These are phyloP conservation scores for Melanophora roralis DNA, from an alignment of 2,888 invertebrate species.

Conservation along the genomic window DNA sequence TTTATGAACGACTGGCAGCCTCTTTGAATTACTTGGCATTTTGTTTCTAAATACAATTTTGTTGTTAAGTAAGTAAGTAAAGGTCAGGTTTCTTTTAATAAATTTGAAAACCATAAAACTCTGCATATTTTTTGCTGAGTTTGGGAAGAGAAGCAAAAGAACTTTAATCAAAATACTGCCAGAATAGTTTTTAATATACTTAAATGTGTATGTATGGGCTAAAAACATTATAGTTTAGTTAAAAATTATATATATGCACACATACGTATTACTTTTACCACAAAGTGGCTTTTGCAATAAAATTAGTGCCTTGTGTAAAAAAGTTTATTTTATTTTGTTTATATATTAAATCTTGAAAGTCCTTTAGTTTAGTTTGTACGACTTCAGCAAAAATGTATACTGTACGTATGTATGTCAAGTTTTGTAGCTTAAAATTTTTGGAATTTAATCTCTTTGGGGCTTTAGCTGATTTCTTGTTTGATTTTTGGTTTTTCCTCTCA, in stretches of 20 bases:
- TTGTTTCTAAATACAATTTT: background rate
- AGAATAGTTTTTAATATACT: background rate
- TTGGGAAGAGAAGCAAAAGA: background rate
- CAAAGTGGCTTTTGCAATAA: slow-evolving; percentile 21
- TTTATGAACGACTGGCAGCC: background rate
- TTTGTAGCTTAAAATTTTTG: too few species aligned
- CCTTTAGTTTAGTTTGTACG: background rate
- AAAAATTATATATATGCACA: background rate
- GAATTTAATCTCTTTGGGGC: slow-evolving; percentile 37
- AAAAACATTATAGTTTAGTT: too few species aligned
- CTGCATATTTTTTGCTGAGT: background rate
- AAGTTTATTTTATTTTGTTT: background rate
- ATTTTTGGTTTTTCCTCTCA: background rate
- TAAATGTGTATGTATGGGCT: background rate
- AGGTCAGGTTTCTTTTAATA: too few species aligned
- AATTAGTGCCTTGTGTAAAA: slow-evolving; percentile 9
- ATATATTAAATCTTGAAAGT: background rate
- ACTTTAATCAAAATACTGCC: background rate
- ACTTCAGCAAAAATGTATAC: background rate
- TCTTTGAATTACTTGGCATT: background rate
- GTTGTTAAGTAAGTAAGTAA: too few species aligned
- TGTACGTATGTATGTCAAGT: too few species aligned
- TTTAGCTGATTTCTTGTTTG: slow-evolving; percentile 13
- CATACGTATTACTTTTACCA: background rate
- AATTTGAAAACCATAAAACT: background rate